These are phyloP conservation scores for Nibea coibor DNA, from an alignment of 2,113 vertebrate genomes.

Conservation along the genomic window DNA sequence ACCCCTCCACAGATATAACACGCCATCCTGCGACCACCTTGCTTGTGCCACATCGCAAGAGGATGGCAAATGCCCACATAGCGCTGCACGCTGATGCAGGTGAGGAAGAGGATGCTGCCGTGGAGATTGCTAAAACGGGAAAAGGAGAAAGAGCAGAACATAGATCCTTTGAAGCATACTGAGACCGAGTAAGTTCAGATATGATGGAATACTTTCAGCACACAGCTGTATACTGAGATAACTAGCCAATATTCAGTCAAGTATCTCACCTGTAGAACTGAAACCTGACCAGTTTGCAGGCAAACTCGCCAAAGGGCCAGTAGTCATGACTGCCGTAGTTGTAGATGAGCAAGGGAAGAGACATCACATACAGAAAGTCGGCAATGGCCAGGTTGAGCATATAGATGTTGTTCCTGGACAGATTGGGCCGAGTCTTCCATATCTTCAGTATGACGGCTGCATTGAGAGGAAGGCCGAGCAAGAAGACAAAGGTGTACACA, in stretches of 20 bases:
- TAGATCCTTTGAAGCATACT: neutral
- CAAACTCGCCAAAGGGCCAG: constrained; percentile 95
- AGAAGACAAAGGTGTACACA: constrained; percentile 90
- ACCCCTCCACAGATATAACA: constrained; percentile 88
- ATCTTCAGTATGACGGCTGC: constrained; percentile 90
- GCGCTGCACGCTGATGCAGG: constrained; percentile 96
- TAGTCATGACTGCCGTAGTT: constrained; percentile 94
- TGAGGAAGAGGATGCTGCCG: constrained; percentile 96
- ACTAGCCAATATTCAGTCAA: neutral
- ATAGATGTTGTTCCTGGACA: constrained; percentile 91
- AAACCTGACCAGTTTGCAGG: constrained; percentile 92
- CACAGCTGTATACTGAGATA: neutral
- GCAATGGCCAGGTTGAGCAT: constrained; percentile 94
- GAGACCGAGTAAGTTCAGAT: neutral
- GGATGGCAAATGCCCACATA: constrained; percentile 97
- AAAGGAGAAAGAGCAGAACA: neutral
- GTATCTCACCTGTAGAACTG: constrained; percentile 90
- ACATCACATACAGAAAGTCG: constrained; percentile 94
- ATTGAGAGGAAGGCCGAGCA: constrained; percentile 90
- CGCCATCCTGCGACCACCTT: constrained; percentile 86
- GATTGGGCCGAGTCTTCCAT: constrained; percentile 81
- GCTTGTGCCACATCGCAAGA: constrained; percentile 89
- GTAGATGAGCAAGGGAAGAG: constrained; percentile 94
- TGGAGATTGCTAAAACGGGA: constrained; percentile 88
- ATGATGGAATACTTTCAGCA: neutral